Percentiles rank a stretch among this genome's conserved stretches.
Evolutionary conservation across 92 coral and sea anemone species (phyloP).

Genomic region (Parazoanthus atlanticus): DNA sequence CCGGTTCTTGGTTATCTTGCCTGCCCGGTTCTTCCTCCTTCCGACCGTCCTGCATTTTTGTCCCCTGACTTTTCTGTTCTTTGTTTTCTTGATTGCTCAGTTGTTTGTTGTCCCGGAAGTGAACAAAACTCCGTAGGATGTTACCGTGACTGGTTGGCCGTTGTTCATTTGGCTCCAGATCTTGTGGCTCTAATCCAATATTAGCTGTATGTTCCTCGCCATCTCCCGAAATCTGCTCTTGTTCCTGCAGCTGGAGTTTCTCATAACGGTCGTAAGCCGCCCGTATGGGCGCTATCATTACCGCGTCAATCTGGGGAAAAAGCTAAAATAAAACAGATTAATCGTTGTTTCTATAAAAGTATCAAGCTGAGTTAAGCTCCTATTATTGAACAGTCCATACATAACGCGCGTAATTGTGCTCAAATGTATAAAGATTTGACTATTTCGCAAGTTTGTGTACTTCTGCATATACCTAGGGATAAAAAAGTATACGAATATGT

Average conservation of each 20-base stretch:
- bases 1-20: not conserved
- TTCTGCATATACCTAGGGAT: too few species aligned
- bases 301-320: conserved; percentile 68
- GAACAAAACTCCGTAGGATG: not conserved
- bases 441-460: too few species aligned
- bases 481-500: too few species aligned
- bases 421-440: too few species aligned
- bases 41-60: not conserved
- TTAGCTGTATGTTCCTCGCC: not conserved
- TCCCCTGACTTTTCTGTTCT: not conserved
- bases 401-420: too few species aligned
- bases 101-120: not conserved
- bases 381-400: not conserved
- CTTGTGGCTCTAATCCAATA: too few species aligned
- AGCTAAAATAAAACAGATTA: conserved; percentile 37
- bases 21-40: too few species aligned
- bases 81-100: not conserved
- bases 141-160: not conserved
- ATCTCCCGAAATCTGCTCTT: not conserved
- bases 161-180: not conserved
- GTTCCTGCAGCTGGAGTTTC: conserved; percentile 45
- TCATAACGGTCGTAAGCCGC: conserved; percentile 76
- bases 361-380: not conserved
- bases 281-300: conserved; percentile 65
- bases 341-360: not conserved